Evolutionary conservation across 2,888 invertebrate genomes (phyloP).

Genomic region (Nematopogon swammerdamellus): DNA sequence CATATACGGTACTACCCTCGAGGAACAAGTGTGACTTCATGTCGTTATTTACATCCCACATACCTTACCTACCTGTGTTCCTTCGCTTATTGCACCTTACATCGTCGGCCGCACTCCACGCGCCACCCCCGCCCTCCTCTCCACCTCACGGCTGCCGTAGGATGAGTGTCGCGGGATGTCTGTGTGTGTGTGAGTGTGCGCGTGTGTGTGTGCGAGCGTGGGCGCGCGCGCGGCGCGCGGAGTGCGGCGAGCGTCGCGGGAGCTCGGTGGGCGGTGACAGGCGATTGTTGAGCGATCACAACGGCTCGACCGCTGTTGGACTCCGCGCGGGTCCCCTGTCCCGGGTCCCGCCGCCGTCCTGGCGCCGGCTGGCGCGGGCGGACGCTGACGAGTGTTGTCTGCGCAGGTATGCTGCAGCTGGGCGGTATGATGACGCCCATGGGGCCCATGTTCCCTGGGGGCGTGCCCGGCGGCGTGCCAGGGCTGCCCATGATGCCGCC

Average conservation of each 20-base stretch:
- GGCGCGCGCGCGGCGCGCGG: conserved; percentile 4
- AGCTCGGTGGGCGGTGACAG: conserved; percentile 23
- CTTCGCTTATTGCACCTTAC: conserved; percentile 37
- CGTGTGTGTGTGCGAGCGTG: conserved; percentile 16
- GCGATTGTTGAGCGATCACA: conserved; percentile 42
- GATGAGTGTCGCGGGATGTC: too few relatives aligned
- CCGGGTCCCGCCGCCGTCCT: conserved; percentile 12
- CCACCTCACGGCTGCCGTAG: too few relatives aligned
- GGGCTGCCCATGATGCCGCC: conserved; percentile 74
- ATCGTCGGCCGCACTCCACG: conserved; percentile 18
- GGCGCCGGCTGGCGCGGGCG: conserved; percentile 7
- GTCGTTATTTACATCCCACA: conserved; percentile 43
- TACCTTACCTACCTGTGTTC: conserved; percentile 48
- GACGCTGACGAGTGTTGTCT: too few relatives aligned
- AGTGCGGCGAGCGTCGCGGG: conserved; percentile 6
- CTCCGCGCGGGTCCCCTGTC: conserved; percentile 27
- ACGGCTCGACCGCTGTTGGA: conserved; percentile 35
- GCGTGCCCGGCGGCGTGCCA: conserved; percentile 21
- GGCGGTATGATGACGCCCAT: conserved; percentile 50
- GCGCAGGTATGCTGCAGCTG: conserved; percentile 17
- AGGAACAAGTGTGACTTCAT: conserved; percentile 48
- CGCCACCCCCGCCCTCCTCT: too few relatives aligned
- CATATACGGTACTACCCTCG: conserved; percentile 28
- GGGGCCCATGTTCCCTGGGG: conserved; percentile 47
- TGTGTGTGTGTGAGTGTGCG: too few relatives aligned